Base-by-base conservation (phyloP, 1,140 invertebrate species). In the Acromyrmex heyeri region DNA sequence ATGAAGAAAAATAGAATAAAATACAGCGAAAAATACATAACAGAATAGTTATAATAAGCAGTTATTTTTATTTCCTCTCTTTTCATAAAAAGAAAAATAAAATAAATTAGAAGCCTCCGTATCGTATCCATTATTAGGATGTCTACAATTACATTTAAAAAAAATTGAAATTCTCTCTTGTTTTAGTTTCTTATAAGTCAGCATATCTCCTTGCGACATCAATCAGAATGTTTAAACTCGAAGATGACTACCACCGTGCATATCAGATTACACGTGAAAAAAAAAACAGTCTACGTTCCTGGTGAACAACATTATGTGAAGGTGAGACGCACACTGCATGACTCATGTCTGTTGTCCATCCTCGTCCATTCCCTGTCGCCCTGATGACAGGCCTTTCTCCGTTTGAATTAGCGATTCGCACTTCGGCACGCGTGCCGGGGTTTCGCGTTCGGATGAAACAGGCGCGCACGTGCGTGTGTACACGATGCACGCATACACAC, bases 341-440 rank as follows among this genome's bases (percentile, higher is more conserved):
- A 88, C 86, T 88, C 87, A 88, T 70, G 77, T 61, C 75, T 83
- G 73, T 87, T 83, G 77, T 77, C 85, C 85, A 67, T 88, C 75
- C 77, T 81, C 78, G 78, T 79, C 48, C 21, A 44, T 75, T 82
- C 65, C 57, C 53, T 61, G 75, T 62, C 59, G 27, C 50, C 53
- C 55, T 38, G 21, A 50, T 38, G 21, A 50, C 86, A 64, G 48
- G 77, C 77, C 87, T 87, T 88, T 83, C 64, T 87, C 55, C 69
- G 77, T 76, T 38, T 53, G 38, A 57, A 87, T 87, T 83, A 83
- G 70, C 77, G 34, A 12, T 70, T 55, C 50, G 62, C 77, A 61
- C 75, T 48, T 61, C 59, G 64, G 57, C 75, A 70, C 78, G 34
- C 53, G 78, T 21, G 16, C 59, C 3, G 12, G n/a, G n/a, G 27